Percentiles rank a stretch among this genome's conserved stretches.
These are phyloP conservation scores for Peromyscus leucopus DNA, from an alignment of 2,113 vertebrate species.

Conservation along the genomic window DNA sequence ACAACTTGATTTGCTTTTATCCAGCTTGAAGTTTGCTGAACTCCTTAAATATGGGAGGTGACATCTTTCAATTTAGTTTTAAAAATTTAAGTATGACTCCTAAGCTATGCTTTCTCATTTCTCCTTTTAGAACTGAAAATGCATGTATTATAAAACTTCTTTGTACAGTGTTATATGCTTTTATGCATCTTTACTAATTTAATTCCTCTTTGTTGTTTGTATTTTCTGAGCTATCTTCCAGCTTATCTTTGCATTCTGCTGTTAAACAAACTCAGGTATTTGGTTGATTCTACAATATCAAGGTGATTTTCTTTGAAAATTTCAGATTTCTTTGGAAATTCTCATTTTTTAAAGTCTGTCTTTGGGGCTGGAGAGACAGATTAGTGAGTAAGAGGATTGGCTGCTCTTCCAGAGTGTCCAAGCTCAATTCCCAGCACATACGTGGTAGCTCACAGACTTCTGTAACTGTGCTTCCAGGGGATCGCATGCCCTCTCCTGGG, in stretches of 20 bases:
- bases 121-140: not conserved
- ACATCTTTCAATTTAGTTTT: not conserved
- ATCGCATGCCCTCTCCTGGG: not conserved
- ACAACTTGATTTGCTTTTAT: conserved; percentile 32
- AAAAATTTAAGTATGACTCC: not conserved
- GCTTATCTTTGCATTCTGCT: not conserved
- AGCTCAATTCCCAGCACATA: not conserved
- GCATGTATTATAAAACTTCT: not conserved
- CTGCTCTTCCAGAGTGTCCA: not conserved
- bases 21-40: not conserved
- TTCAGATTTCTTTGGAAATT: conserved; percentile 22
- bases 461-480: not conserved
- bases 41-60: not conserved
- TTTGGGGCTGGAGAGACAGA: not conserved
- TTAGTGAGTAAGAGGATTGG: not conserved
- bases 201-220: conserved; percentile 2
- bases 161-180: not conserved
- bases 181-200: not conserved
- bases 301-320: not conserved
- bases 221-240: not conserved
- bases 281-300: not conserved
- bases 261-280: not conserved
- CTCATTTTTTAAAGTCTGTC: not conserved
- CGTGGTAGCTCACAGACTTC: not conserved
- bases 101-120: not conserved